Evolutionary conservation across 2,888 invertebrate genomes (phyloP).

Genomic region (Embidobia sp.): DNA sequence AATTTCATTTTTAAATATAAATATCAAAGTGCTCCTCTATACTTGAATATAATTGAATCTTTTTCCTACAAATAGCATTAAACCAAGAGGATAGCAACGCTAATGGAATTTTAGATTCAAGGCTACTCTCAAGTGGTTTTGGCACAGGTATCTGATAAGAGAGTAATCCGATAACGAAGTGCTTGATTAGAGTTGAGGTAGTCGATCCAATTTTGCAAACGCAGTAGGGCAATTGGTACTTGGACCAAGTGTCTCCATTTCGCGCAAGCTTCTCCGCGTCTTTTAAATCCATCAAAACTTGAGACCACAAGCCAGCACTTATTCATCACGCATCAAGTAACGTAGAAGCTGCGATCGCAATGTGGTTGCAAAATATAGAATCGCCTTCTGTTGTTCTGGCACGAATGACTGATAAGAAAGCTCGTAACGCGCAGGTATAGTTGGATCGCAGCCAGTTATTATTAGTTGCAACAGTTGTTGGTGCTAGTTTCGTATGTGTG

Average conservation of each 20-base stretch:
- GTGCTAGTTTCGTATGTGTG: constrained; percentile 31
- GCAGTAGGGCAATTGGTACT: no score
- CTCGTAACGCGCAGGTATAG: constrained; percentile 74
- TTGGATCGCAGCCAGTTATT: constrained; percentile 53
- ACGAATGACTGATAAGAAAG: constrained; percentile 76
- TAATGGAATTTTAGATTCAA: not conserved
- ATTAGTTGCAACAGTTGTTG: constrained; percentile 59
- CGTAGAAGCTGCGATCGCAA: not conserved
- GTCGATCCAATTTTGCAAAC: not conserved
- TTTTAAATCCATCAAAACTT: no score
- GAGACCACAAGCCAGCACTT: no score
- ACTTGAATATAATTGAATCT: no score
- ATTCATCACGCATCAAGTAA: no score
- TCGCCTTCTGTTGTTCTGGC: constrained; percentile 71
- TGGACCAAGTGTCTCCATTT: no score
- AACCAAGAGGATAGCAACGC: no score
- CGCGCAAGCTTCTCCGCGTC: no score
- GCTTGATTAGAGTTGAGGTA: not conserved
- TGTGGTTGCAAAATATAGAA: constrained; percentile 63
- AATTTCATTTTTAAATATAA: no score
- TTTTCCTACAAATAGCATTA: not conserved
- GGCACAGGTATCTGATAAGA: constrained; percentile 29
- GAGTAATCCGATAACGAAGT: constrained; percentile 10
- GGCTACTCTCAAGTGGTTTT: constrained; percentile 10
- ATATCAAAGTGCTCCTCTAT: no score